Evolutionary conservation across 2,113 vertebrate genomes (phyloP), one percentile per base, ranked within the genome.

Genomic region (Nesoenas mayeri): DNA sequence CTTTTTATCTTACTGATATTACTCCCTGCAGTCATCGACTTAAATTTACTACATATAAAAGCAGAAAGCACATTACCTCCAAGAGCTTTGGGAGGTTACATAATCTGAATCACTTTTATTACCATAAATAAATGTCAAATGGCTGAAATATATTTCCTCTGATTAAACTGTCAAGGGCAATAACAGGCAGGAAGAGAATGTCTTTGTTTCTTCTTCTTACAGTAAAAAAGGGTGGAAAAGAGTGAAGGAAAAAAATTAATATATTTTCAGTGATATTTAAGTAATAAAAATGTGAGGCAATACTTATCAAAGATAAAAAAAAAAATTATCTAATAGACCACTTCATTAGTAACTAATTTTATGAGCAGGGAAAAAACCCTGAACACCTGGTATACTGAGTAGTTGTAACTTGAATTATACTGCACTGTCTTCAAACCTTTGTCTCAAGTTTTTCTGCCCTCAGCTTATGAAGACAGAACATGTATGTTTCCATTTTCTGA

Each of bases 91-190:
- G 86, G 77, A 95, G 90, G 82, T 96, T 94, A 94, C 65, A 54
- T 89, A 93, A 97, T 72, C 88, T 28, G 67, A 95, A 96, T 92
- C 92, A 92, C 96, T 97, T 95, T 96, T 91, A 97, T 97, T 96
- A 97, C 70, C 96, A 97, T 97, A 97, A 97, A 97, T 96, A 96
- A 96, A 97, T 92, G 97, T 98, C 96, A 97, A 91, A 95, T 86
- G 94, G 73, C 84, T 84, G 91, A 84, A 93, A 95, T 93, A 88
- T 84, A 96, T 94, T 96, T 95, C 96, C 95, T 92, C 80, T 96
- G 96, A 97, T 97, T 97, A 97, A 97, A 97, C 93, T 95, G 96
- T 96, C 95, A 97, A 96, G 95, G 95, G 71, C 96, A 96, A 94
- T 91, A 93, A 89, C 69, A 73, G 53, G 58, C 31, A 96, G 85